Percentiles rank a stretch among this genome's conserved stretches.
phyloP scores from a whole-genome alignment of 2,888 invertebrate species.

The Heliconius aoede region DNA sequence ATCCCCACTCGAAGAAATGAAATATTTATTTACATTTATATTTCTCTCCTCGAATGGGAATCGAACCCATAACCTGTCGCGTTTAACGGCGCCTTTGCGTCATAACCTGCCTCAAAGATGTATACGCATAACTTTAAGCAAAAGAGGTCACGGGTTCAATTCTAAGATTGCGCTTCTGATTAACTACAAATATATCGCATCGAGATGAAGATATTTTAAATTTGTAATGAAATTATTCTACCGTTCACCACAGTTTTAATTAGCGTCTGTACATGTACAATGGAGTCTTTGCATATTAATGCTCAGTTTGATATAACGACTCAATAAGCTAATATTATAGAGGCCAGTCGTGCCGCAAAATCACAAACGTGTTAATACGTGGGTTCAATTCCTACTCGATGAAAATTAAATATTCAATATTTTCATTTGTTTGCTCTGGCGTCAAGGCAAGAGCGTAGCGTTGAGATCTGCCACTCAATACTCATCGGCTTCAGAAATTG shows the following conservation, averaged over 20 bases:
- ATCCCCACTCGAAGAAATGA: too few species aligned
- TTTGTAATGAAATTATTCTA: slow-evolving; percentile 50
- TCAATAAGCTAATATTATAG: not conserved
- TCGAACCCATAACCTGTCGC: too few species aligned
- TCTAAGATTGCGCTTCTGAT: not conserved
- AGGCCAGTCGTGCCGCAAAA: not conserved
- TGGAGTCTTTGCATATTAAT: slow-evolving; percentile 20
- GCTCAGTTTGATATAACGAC: not conserved
- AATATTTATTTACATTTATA: too few species aligned
- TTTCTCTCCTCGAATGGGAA: too few species aligned
- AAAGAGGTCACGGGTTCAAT: not conserved
- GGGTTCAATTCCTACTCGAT: not conserved
- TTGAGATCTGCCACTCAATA: too few species aligned
- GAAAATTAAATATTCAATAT: not conserved
- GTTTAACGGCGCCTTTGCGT: too few species aligned
- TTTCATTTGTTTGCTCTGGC: not conserved
- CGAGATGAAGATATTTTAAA: slow-evolving; percentile 39
- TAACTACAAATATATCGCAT: not conserved
- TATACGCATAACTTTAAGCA: too few species aligned
- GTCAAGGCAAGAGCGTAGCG: not conserved
- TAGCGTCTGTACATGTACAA: slow-evolving; percentile 35
- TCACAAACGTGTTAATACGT: too few species aligned
- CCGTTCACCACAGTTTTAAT: slow-evolving; percentile 44
- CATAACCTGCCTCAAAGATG: too few species aligned
- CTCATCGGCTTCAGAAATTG: not conserved